Evolutionary conservation across 2,797 vertebrate genomes (phyloP).

Genomic region (Trichosurus vulpecula): DNA sequence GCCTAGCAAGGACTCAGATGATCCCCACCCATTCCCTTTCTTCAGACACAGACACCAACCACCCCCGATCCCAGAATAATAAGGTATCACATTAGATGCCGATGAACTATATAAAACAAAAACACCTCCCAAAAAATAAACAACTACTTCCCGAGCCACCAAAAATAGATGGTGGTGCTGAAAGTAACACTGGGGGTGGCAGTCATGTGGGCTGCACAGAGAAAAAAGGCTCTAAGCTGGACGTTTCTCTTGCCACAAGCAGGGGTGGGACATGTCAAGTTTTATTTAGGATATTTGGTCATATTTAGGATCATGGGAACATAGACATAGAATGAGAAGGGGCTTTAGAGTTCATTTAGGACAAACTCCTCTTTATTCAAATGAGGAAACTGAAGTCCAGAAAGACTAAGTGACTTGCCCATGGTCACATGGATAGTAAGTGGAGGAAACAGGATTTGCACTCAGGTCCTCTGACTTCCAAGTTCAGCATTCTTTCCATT

Average conservation of each 20-base stretch:
- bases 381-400: background rate
- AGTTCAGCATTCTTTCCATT: background rate
- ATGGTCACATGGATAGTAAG: background rate
- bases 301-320: background rate
- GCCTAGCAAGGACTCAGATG: background rate
- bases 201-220: background rate
- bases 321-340: background rate
- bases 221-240: background rate
- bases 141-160: slow-evolving; percentile 51
- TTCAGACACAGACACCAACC: slow-evolving; percentile 7
- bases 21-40: background rate
- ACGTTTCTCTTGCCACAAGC: background rate
- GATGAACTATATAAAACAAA: slow-evolving; percentile 52
- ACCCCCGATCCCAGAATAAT: slow-evolving; percentile 53
- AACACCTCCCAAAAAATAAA: slow-evolving; percentile 50
- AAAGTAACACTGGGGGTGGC: slow-evolving; percentile 42
- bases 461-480: background rate
- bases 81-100: slow-evolving; percentile 18
- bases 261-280: background rate
- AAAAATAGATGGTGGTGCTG: slow-evolving; percentile 42
- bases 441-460: background rate
- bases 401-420: background rate
- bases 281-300: background rate
- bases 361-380: background rate
- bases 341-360: background rate